Conservation (phyloP, 2,797 vertebrate species). For the Molossus molossus region DNA sequence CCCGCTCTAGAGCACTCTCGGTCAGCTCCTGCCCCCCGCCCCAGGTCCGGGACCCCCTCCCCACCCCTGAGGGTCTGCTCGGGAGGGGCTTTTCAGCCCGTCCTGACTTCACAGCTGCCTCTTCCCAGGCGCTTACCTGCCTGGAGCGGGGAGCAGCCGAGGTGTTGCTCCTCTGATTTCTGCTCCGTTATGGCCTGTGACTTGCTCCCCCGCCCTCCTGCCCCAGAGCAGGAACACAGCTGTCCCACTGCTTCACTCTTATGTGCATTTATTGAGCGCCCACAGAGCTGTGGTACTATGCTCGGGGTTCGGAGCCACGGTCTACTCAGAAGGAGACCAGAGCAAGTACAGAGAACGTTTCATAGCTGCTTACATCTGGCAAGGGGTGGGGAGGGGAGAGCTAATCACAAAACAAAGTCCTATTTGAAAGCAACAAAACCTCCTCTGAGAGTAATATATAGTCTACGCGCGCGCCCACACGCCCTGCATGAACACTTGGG, state of each 20-base stretch:
- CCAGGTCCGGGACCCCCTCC: neutral
- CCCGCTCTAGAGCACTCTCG: neutral
- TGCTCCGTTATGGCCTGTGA: neutral
- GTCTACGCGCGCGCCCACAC: slow-evolving; percentile 4
- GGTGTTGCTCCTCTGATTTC: neutral
- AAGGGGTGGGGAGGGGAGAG: slow-evolving; percentile 74
- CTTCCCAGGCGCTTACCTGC: neutral
- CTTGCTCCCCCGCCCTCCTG: accelerated
- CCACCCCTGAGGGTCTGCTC: neutral
- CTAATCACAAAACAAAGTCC: slow-evolving; percentile 88
- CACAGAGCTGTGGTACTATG: slow-evolving; percentile 63
- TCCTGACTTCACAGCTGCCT: neutral
- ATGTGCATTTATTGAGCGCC: slow-evolving; percentile 83
- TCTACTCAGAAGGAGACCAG: slow-evolving; percentile 80
- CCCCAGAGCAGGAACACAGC: neutral
- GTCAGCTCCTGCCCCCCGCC: neutral
- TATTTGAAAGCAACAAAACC: slow-evolving; percentile 87
- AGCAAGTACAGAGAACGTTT: slow-evolving; percentile 82
- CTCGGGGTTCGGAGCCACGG: slow-evolving; percentile 76
- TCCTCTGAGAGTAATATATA: slow-evolving; percentile 86
- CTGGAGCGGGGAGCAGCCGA: neutral
- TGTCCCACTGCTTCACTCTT: neutral
- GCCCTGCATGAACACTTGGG: slow-evolving; percentile 51
- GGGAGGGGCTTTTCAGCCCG: neutral
- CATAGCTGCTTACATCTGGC: slow-evolving; percentile 81